A percentile compares a stretch with the other conserved stretches of the same genome.
These are phyloP conservation scores for Prionace glauca DNA, from an alignment of 2,797 vertebrate species.

Conservation along the genomic window DNA sequence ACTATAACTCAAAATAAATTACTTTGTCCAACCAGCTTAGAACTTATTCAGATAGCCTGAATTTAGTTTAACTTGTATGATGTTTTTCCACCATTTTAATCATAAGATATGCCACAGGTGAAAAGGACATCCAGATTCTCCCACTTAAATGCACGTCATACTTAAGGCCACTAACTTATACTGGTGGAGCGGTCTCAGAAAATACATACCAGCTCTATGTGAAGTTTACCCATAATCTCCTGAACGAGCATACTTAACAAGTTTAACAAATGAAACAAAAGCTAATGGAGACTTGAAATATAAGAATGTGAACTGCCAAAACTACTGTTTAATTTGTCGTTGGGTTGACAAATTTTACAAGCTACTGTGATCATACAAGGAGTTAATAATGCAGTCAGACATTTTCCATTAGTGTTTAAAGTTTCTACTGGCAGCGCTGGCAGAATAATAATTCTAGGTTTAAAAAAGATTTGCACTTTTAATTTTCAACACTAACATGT, in stretches of 20 bases:
- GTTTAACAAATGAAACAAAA: slow-evolving; percentile 8
- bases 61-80: not conserved
- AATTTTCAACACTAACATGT: not conserved
- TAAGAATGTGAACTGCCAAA: slow-evolving; percentile 9
- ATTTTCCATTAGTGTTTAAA: slow-evolving; percentile 8
- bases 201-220: not conserved
- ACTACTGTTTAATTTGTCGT: slow-evolving; percentile 30
- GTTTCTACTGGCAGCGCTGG: not conserved
- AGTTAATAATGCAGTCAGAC: slow-evolving; percentile 20
- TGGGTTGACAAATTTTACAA: slow-evolving; percentile 26
- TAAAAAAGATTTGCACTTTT: not conserved
- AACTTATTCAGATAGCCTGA: slow-evolving; percentile 6
- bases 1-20: not conserved
- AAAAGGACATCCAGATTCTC: not conserved
- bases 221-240: slow-evolving; percentile 30
- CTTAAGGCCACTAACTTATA: slow-evolving; percentile 9
- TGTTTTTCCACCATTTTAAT: not conserved
- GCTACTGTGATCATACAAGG: not conserved
- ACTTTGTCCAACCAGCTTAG: not conserved
- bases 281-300: slow-evolving; percentile 21
- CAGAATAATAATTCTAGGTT: not conserved
- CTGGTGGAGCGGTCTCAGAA: not conserved
- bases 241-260: not conserved
- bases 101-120: not conserved
- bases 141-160: not conserved